Conservation (phyloP, 2,113 vertebrate genomes). For the Theropithecus gelada region DNA sequence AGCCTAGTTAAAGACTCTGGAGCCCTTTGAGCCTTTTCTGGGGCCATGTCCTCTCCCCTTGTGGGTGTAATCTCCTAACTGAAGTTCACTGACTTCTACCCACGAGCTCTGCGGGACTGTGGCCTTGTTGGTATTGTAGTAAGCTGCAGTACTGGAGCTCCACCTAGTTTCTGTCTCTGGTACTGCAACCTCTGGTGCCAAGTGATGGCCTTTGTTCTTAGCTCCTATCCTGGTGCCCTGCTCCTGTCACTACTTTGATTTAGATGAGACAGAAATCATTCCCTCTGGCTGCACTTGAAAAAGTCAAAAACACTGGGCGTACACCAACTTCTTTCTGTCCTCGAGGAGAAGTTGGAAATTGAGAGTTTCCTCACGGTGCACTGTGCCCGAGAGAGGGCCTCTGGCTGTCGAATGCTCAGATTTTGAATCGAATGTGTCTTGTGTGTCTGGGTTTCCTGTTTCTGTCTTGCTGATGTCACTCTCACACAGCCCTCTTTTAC, state of each 20-base stretch:
- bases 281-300: neutral
- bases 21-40: neutral
- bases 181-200: neutral
- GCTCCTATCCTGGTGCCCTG: neutral
- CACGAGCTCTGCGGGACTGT: neutral
- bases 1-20: neutral
- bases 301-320: neutral
- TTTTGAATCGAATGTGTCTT: neutral
- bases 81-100: neutral
- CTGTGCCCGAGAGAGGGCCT: neutral
- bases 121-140: neutral
- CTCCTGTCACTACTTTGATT: neutral
- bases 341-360: neutral
- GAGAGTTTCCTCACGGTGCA: neutral
- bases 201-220: neutral
- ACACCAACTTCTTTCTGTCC: neutral
- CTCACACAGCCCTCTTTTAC: neutral
- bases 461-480: neutral
- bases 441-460: neutral
- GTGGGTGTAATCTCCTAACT: neutral
- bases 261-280: neutral
- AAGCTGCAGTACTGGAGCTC: neutral
- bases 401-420: neutral
- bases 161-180: neutral
- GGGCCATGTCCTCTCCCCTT: neutral